Evolutionary conservation across 2,113 vertebrate species (phyloP), one percentile per base, ranked within the genome.

Genomic region (Limnothrissa miodon): DNA sequence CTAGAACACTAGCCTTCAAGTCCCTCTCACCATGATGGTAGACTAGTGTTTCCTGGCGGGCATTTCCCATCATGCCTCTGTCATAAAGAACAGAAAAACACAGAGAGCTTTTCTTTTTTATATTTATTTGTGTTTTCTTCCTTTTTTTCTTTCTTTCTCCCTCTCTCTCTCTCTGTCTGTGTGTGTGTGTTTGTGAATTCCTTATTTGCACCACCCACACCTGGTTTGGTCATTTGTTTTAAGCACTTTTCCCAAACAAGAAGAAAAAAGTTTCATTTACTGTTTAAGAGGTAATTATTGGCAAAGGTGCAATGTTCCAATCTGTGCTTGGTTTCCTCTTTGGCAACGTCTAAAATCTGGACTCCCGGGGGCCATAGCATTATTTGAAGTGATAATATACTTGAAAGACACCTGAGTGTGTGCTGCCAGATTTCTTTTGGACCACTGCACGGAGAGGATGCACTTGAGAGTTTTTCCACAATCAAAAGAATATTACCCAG

Each of bases 371-470:
- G 66, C 29, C 11, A 29, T 13, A 74, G 15, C 66, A 74, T 2
- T 33, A 74, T 74, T 74, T 74, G 33, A 74, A 74, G 66, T 36
- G 66, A 36, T 74, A 36, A 74, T 15, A 74, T 33, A 74, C 66
- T 66, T 36, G 66, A 74, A 74, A 33, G 15, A 33, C 66, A 74
- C 66, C 66, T 74, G 25, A 36, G 62, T 36, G 62, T 5, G 29
- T 36, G 66, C 17, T 36, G 66, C 66, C 66, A 74, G 15, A 17
- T 21, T 33, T 74, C 10, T 33, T 74, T 39, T 74, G 66, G 66
- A 29, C 15, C 66, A 13, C 33, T 13, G 15, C 29, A 36, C 11
- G 1, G 66, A 39, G 66, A 74, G 66, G 66, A 74, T 33, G 33
- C 11, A 33, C 66, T 74, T 36, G 66, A 10, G 33, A 10, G 33